Evolutionary conservation across 2,888 invertebrate genomes (phyloP).

Genomic region (Microchrysa polita): DNA sequence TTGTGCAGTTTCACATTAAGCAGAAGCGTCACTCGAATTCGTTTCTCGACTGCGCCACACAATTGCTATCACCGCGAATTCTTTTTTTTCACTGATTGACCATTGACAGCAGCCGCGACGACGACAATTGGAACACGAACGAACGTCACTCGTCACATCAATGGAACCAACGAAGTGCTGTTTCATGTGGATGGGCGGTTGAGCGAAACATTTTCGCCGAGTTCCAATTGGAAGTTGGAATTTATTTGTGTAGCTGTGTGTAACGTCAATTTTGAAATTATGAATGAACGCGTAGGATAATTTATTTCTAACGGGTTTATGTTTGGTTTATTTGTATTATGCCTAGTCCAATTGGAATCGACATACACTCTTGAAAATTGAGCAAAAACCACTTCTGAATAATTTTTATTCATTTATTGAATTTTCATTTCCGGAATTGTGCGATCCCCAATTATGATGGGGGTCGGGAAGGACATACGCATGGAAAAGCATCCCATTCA

Average conservation of each 20-base stretch:
- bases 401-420: constrained; percentile 31
- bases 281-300: constrained; percentile 18
- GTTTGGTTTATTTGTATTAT: background rate
- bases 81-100: constrained; percentile 31
- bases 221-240: constrained; percentile 5
- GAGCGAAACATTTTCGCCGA: constrained; percentile 35
- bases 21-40: constrained; percentile 13
- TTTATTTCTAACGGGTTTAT: background rate
- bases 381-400: too few species aligned
- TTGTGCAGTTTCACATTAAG: background rate
- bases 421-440: too few species aligned
- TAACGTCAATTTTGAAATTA: background rate
- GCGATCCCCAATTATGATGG: too few species aligned
- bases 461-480: too few species aligned
- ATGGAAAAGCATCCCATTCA: constrained; percentile 33
- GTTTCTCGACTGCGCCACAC: constrained; percentile 19
- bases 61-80: constrained; percentile 25
- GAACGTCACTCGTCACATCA: constrained; percentile 19
- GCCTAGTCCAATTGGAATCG: background rate
- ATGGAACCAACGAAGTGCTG: constrained; percentile 25
- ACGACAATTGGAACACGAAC: constrained; percentile 27
- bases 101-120: constrained; percentile 22
- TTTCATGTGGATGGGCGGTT: constrained; percentile 13
- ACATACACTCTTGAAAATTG: background rate
- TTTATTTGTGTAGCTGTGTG: background rate